These are phyloP conservation scores for Lepidurus apus DNA, from an alignment of 1,140 invertebrate genomes.

Conservation along the genomic window DNA sequence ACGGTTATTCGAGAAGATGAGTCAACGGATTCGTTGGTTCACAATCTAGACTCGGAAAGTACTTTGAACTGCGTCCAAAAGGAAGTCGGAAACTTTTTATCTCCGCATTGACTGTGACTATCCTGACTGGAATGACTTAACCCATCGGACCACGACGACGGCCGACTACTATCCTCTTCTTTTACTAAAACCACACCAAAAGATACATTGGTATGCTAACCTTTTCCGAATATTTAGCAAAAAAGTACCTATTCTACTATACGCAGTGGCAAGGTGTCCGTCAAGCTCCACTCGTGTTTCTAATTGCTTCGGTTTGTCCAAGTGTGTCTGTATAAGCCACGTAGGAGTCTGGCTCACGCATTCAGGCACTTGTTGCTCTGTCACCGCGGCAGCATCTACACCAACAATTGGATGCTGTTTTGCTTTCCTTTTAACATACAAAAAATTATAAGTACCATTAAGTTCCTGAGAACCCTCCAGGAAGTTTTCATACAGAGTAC, in stretches of 20 bases:
- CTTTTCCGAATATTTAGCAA: background rate
- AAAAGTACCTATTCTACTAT: conserved; percentile 37
- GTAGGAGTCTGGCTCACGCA: conserved; percentile 26
- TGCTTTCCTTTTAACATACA: conserved; percentile 11
- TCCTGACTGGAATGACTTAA: conserved; percentile 58
- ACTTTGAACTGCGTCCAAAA: conserved; percentile 75
- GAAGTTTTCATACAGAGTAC: conserved; percentile 44
- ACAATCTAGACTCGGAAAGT: conserved; percentile 35
- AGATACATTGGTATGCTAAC: background rate
- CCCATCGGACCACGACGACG: conserved; percentile 65
- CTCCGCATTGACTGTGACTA: conserved; percentile 34
- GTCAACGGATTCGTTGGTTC: background rate
- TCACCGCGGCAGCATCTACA: background rate
- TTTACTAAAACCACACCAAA: conserved; percentile 40
- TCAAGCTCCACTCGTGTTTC: conserved; percentile 39
- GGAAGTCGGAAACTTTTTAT: conserved; percentile 64
- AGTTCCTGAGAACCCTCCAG: conserved; percentile 51
- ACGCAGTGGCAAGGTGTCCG: conserved; percentile 33
- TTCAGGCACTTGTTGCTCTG: conserved; percentile 25
- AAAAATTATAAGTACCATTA: conserved; percentile 37
- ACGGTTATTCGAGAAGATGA: background rate
- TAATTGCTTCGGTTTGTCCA: conserved; percentile 30
- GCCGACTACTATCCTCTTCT: conserved; percentile 59
- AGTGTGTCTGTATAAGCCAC: background rate
- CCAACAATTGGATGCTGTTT: conserved; percentile 19